These are phyloP conservation scores for Lates japonicus DNA, from an alignment of 2,797 vertebrate genomes.

Conservation along the genomic window DNA sequence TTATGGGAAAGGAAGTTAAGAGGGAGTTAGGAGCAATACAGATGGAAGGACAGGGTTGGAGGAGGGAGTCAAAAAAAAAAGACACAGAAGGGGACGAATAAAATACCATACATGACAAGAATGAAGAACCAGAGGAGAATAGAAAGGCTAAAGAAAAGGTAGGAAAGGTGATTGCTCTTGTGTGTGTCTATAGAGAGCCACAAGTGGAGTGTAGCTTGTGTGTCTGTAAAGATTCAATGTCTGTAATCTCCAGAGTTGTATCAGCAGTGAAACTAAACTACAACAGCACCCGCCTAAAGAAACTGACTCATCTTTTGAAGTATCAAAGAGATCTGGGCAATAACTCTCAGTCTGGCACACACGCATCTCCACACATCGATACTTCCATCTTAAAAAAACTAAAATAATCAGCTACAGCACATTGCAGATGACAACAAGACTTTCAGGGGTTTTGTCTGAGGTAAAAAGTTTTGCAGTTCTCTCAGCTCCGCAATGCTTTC, in stretches of 20 bases:
- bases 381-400: constrained; percentile 4
- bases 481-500: too few relatives aligned
- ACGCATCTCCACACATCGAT: constrained; percentile 2
- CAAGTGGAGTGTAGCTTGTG: constrained; percentile 1
- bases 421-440: background rate
- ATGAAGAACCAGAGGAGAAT: background rate
- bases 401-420: constrained; percentile 11
- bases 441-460: too few relatives aligned
- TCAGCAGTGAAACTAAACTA: constrained; percentile 25
- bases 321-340: constrained; percentile 44
- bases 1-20: constrained; percentile 48
- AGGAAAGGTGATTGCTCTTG: background rate
- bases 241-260: constrained; percentile 35
- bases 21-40: constrained; percentile 24
- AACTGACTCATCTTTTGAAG: constrained; percentile 39
- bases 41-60: constrained; percentile 29
- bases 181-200: background rate
- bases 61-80: constrained; percentile 8
- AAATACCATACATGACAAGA: constrained; percentile 7
- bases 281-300: constrained; percentile 19
- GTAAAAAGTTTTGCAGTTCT: too few relatives aligned
- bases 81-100: background rate
- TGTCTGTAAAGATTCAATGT: constrained; percentile 8
- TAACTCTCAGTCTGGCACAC: constrained; percentile 31
- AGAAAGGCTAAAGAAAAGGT: background rate